Evolutionary conservation across 2,888 invertebrate species (phyloP), one percentile per base, ranked within the genome.

Genomic region (Pandemis cinnamomeana): DNA sequence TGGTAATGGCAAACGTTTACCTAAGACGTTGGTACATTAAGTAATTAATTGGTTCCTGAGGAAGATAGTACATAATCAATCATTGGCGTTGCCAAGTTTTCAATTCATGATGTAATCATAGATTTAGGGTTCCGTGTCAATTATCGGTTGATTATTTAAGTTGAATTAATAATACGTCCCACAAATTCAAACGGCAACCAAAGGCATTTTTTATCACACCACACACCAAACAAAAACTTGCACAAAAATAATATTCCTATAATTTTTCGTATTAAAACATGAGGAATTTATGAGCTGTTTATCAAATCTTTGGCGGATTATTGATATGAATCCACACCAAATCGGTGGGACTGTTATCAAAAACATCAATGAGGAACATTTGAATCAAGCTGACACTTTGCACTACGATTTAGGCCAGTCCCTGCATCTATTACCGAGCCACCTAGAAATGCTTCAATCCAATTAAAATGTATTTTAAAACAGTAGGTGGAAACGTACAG

Each of bases 401-500:
- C 48, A 61, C 60, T 55, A 15, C 15, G 58, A 64, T 63, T 63
- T 48, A 72, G 63, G 68, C 64, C 72, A 68, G 42, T 48, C 15
- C 60, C 67, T 63, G 72, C 42, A 58, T 58, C 36, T 15, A 58
- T 58, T 58, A 41, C 46, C 8, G 11, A 48, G 55, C 36, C 20
- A 53, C 62, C 62, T 48, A 62, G n/a, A 55, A 67, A 44, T 58
- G 15, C 15, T 48, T 51, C 46, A 58, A 66, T 67, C 42, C 53
- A 70, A 60, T 70, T 70, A 69, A 64, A 44, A 53, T 66, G 27
- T 11, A 44, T 55, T 0, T 63, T 58, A 53, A 67, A 63, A 20
- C 64, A 60, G 64, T 66, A 70, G 70, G 51, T 73, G 66, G 60
- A 61, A 36, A 67, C 61, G 36, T 51, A 42, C 46, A 44, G 36